Conservation (phyloP, 1,140 invertebrate species). For the Muscidifurax raptorellus region DNA sequence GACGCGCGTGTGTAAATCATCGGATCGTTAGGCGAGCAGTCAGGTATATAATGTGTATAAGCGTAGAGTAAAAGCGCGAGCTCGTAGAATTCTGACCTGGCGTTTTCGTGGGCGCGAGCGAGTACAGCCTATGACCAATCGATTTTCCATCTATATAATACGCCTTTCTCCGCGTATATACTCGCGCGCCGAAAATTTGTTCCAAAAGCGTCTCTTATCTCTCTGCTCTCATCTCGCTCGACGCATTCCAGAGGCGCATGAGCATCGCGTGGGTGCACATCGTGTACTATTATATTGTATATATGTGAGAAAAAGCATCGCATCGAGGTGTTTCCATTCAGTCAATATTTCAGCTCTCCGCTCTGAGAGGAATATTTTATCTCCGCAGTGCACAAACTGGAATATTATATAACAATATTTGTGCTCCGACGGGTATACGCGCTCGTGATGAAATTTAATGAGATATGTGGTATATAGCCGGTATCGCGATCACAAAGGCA, state of each 20-base stretch:
- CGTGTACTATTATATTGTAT: too few species aligned
- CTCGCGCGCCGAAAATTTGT: slow-evolving; percentile 25
- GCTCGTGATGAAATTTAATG: too few species aligned
- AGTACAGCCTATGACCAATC: slow-evolving; percentile 26
- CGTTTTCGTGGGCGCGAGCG: not conserved
- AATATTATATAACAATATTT: not conserved
- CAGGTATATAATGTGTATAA: not conserved
- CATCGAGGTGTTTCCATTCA: not conserved
- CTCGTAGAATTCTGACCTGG: slow-evolving; percentile 20
- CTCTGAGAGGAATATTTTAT: not conserved
- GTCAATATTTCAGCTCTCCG: slow-evolving; percentile 12
- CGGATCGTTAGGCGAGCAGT: not conserved
- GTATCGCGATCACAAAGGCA: too few species aligned
- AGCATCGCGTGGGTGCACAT: not conserved
- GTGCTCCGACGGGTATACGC: too few species aligned
- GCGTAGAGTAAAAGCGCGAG: too few species aligned
- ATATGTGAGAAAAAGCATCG: not conserved
- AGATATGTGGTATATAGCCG: too few species aligned
- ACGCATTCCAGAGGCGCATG: not conserved
- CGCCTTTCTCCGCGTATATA: slow-evolving; percentile 10
- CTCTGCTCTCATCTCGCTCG: slow-evolving; percentile 13
- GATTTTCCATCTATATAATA: slow-evolving; percentile 29
- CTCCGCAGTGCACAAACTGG: not conserved
- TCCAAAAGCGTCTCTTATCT: slow-evolving; percentile 23
- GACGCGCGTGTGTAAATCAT: slow-evolving; percentile 6